phyloP scores from a whole-genome alignment of 2,113 vertebrate genomes.

The Toxostoma redivivum region DNA sequence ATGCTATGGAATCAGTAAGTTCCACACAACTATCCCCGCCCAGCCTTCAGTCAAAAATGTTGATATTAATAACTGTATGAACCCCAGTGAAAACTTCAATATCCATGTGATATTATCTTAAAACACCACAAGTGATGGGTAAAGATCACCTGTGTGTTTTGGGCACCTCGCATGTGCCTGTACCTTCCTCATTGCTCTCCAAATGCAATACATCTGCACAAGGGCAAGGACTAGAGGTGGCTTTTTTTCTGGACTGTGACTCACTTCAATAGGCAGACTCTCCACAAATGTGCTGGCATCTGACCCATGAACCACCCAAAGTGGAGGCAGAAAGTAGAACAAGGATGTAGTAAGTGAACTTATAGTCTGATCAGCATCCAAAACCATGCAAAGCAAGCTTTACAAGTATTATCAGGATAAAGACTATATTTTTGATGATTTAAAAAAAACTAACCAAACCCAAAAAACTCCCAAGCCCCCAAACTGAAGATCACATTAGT shows the following conservation, averaged over 20 bases:
- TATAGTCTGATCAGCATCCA: background rate
- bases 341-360: background rate
- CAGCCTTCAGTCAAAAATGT: background rate
- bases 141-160: background rate
- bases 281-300: background rate
- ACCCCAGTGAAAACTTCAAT: background rate
- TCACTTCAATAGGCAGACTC: background rate
- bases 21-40: background rate
- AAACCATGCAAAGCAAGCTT: fast-evolving
- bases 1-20: background rate
- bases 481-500: background rate
- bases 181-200: background rate
- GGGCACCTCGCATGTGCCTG: fast-evolving
- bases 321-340: background rate
- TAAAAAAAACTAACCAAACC: background rate
- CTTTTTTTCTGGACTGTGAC: background rate
- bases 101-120: background rate
- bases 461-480: background rate
- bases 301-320: background rate
- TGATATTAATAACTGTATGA: background rate
- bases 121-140: fast-evolving
- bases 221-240: background rate
- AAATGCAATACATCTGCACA: fast-evolving
- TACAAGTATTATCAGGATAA: background rate
- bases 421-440: background rate